Evolutionary conservation across 2,888 invertebrate genomes (phyloP).

Genomic region (Tetragnatha montana): DNA sequence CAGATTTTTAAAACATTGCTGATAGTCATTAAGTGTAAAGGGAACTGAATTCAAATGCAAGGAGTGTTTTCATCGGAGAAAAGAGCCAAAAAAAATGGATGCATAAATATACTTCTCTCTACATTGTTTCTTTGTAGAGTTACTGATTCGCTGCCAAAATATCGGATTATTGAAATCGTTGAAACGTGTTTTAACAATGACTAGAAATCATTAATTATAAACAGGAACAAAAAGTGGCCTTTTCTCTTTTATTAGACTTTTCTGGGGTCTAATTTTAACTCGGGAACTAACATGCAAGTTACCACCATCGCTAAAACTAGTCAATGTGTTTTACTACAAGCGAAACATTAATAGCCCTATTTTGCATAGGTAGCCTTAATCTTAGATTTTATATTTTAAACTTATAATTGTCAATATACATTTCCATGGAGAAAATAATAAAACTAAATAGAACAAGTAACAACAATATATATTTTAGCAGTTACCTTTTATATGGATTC

Average conservation of each 20-base stretch:
- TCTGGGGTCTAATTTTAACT: neutral
- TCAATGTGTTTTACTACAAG: too few species aligned
- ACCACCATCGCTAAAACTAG: too few species aligned
- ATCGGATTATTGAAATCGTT: constrained; percentile 56
- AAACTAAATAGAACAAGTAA: too few species aligned
- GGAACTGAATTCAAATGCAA: constrained; percentile 40
- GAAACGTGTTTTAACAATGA: constrained; percentile 51
- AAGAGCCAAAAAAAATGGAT: constrained; percentile 20
- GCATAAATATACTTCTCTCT: constrained; percentile 44
- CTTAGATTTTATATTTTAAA: too few species aligned
- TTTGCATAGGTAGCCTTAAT: too few species aligned
- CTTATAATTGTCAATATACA: too few species aligned
- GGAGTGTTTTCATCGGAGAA: constrained; percentile 8
- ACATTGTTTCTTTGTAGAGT: constrained; percentile 64
- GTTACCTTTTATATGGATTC: too few species aligned
- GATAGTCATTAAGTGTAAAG: constrained; percentile 64
- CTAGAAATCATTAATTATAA: constrained; percentile 32
- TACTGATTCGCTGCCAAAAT: constrained; percentile 58
- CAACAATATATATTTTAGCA: too few species aligned
- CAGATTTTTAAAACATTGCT: constrained; percentile 67
- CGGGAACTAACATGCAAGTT: neutral
- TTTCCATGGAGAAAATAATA: too few species aligned
- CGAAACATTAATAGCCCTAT: too few species aligned
- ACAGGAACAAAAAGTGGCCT: constrained; percentile 9
- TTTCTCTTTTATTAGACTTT: constrained; percentile 12